A percentile compares a stretch with the other conserved stretches of the same genome.
Conservation (phyloP, 1,140 invertebrate species). For the Paraescarpia echinospica region DNA sequence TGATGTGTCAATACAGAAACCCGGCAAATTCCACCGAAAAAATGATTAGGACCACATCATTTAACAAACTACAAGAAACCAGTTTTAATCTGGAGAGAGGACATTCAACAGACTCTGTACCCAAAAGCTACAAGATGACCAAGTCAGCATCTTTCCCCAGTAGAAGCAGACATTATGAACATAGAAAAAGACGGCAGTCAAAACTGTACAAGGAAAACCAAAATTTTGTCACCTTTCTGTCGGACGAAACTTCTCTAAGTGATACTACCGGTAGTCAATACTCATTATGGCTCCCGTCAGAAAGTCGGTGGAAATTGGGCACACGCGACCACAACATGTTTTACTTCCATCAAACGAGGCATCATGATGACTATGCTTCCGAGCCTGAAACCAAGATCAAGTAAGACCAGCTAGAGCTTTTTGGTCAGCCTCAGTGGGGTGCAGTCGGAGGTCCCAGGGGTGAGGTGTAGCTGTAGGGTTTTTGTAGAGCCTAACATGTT, state of each 20-base stretch:
- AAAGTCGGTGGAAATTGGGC: too few species aligned
- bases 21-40: not conserved
- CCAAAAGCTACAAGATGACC: not conserved
- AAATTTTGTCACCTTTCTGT: not conserved
- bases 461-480: too few species aligned
- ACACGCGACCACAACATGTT: not conserved
- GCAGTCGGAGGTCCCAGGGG: too few species aligned
- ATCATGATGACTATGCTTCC: not conserved
- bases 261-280: too few species aligned
- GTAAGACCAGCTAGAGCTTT: not conserved
- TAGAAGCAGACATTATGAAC: not conserved
- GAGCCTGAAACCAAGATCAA: not conserved
- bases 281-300: too few species aligned
- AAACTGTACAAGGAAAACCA: too few species aligned
- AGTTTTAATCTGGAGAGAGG: too few species aligned
- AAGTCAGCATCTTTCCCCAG: not conserved
- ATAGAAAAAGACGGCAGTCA: not conserved
- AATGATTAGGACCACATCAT: not conserved
- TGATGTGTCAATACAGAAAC: not conserved
- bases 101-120: too few species aligned
- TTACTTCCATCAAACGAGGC: not conserved
- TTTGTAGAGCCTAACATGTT: too few species aligned
- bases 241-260: not conserved
- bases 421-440: too few species aligned
- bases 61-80: too few species aligned